These are phyloP conservation scores for Troides aeacus DNA, from an alignment of 2,888 invertebrate species.

Conservation along the genomic window DNA sequence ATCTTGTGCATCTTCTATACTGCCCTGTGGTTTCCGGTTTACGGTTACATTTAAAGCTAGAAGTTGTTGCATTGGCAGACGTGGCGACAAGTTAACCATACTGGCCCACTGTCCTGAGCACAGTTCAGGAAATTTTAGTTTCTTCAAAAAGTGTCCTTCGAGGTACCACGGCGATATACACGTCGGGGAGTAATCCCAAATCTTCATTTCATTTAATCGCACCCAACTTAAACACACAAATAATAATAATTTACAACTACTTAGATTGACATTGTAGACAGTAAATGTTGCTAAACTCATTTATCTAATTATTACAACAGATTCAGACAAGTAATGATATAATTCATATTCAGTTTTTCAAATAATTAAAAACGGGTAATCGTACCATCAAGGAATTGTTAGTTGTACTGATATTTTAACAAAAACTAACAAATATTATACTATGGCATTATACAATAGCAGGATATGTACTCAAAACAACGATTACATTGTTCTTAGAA, in stretches of 20 bases:
- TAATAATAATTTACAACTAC: not conserved
- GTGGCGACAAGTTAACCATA: conserved; percentile 84
- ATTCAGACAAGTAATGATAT: no score
- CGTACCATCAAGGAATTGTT: no score
- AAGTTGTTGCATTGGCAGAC: conserved; percentile 80
- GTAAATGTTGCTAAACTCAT: not conserved
- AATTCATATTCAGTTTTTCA: no score
- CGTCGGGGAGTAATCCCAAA: conserved; percentile 85
- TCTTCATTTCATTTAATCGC: conserved; percentile 82
- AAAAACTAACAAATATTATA: no score
- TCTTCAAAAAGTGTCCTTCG: conserved; percentile 84
- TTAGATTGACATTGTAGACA: not conserved
- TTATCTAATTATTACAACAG: no score
- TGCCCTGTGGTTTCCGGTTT: conserved; percentile 72
- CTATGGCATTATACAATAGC: no score
- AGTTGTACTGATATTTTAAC: no score
- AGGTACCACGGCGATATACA: conserved; percentile 87
- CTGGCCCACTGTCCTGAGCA: conserved; percentile 90
- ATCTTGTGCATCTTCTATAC: conserved; percentile 72
- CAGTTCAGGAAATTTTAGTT: conserved; percentile 85
- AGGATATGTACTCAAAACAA: no score
- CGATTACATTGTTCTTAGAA: no score
- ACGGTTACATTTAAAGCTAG: conserved; percentile 73
- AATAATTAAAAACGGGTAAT: no score
- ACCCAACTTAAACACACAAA: conserved; percentile 79